These are phyloP conservation scores for Aspidiotus destructor DNA, from an alignment of 2,888 invertebrate genomes.

Conservation along the genomic window DNA sequence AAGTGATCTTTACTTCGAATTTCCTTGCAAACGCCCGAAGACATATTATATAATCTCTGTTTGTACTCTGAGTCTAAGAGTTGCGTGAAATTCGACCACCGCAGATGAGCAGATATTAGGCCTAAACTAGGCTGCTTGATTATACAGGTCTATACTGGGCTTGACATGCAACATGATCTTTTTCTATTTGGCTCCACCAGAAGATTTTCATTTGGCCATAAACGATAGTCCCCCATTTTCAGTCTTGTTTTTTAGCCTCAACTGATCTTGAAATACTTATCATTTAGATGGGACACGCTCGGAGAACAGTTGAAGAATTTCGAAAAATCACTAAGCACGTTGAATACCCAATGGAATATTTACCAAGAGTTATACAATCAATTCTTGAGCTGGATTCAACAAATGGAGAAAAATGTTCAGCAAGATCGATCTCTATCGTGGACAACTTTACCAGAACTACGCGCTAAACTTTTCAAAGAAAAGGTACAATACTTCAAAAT, in stretches of 20 bases:
- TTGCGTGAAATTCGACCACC: no score
- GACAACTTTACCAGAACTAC: conserved; percentile 72
- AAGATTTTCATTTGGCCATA: not conserved
- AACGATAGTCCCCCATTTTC: not conserved
- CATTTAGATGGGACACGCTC: conserved; percentile 66
- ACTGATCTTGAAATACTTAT: no score
- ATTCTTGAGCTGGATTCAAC: conserved; percentile 73
- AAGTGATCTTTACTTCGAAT: no score
- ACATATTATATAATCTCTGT: no score
- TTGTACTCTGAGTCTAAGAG: no score
- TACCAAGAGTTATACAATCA: conserved; percentile 79
- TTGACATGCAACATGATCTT: no score
- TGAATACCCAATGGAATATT: conserved; percentile 69
- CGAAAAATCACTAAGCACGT: conserved; percentile 75
- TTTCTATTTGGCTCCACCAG: no score
- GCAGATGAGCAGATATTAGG: no score
- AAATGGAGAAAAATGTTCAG: conserved; percentile 67
- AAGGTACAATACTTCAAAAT: conserved; percentile 45
- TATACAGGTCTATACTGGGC: no score
- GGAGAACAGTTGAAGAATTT: conserved; percentile 72
- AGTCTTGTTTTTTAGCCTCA: conserved; percentile 5
- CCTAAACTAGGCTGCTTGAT: no score
- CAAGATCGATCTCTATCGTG: conserved; percentile 60
- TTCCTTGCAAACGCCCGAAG: no score
- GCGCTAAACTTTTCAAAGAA: conserved; percentile 71